A percentile compares a stretch with the other conserved stretches of the same genome.
These are phyloP conservation scores for Trachurus trachurus DNA, from an alignment of 2,797 vertebrate genomes.

Conservation along the genomic window DNA sequence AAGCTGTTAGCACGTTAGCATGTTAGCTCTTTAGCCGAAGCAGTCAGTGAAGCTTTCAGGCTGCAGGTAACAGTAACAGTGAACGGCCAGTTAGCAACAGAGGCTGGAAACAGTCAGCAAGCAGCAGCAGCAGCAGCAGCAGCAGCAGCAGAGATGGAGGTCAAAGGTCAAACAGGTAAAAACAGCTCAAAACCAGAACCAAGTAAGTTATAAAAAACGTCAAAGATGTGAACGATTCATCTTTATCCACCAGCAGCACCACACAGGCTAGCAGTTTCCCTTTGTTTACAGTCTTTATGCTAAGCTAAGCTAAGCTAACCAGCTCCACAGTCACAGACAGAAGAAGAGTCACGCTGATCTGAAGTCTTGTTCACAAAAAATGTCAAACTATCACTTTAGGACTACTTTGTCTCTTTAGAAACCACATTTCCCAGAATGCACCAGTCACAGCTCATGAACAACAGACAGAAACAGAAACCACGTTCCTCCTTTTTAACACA, in stretches of 20 bases:
- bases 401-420: neutral
- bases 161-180: constrained; percentile 44
- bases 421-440: constrained; percentile 14
- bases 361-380: too few relatives aligned
- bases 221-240: neutral
- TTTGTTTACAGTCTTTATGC: neutral
- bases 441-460: neutral
- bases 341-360: too few relatives aligned
- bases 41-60: constrained; percentile 21
- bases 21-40: constrained; percentile 24
- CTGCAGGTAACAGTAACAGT: constrained; percentile 2
- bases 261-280: neutral
- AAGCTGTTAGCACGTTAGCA: constrained; percentile 9
- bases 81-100: constrained; percentile 6
- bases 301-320: neutral
- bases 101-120: constrained; percentile 37
- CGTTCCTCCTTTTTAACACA: neutral
- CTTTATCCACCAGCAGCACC: too few relatives aligned
- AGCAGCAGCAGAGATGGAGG: constrained; percentile 51
- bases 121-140: constrained; percentile 61
- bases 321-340: neutral
- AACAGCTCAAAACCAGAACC: neutral
- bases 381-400: too few relatives aligned
- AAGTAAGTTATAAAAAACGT: neutral
- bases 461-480: neutral